phyloP scores from a whole-genome alignment of 2,797 vertebrate genomes.

The Clarias pachynema region DNA sequence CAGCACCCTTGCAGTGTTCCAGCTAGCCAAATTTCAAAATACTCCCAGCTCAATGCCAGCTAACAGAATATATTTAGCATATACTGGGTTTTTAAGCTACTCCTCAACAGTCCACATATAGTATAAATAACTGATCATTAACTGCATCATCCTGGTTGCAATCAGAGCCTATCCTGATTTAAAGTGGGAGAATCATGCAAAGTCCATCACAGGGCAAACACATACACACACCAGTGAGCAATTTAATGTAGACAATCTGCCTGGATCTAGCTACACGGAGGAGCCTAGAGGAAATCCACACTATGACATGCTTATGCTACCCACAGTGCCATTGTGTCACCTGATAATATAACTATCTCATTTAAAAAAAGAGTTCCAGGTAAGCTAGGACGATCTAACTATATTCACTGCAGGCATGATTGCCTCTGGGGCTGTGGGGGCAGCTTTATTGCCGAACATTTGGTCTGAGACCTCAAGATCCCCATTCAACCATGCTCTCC shows the following conservation, averaged over 20 bases:
- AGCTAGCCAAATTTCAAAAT: not conserved
- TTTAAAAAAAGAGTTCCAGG: not conserved
- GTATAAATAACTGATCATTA: not conserved
- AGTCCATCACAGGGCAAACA: not conserved
- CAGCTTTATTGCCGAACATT: not conserved
- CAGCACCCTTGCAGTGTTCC: not conserved
- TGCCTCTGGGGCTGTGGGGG: not conserved
- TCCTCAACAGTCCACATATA: not conserved
- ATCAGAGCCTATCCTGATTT: not conserved
- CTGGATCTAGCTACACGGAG: not conserved
- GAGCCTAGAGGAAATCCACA: not conserved
- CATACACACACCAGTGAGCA: not conserved
- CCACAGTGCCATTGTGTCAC: not conserved
- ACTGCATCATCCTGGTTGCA: not conserved
- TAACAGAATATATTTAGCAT: not conserved
- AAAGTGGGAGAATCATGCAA: not conserved
- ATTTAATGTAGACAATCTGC: not conserved
- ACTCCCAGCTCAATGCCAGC: not conserved
- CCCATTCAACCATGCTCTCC: not conserved
- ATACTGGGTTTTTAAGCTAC: not conserved
- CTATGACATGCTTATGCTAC: not conserved
- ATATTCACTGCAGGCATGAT: not conserved
- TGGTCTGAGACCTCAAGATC: not conserved
- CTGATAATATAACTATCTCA: not conserved
- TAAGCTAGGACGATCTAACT: not conserved